Base-by-base conservation (phyloP, 2,888 invertebrate species). In the Ephialtes manifestator region DNA sequence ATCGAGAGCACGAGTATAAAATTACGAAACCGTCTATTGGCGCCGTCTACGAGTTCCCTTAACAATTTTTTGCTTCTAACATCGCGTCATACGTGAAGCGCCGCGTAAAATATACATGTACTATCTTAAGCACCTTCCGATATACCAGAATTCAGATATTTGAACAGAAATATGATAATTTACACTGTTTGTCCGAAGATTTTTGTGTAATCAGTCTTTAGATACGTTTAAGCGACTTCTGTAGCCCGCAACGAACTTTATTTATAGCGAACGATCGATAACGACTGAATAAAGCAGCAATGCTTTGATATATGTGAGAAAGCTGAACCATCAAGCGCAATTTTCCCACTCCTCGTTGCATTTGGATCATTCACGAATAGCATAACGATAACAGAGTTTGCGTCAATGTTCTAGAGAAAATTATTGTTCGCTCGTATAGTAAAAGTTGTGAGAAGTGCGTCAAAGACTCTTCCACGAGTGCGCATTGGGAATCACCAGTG, bases 401-500 rank as follows among this genome's bases (percentile, higher is more conserved):
- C 80, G 80, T 75, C 71, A 71, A 76, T 80, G 28, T 51, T 51
- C 20, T 11, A 4, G 48, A 35, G 24, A 43, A 55, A 75, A 83
- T 18, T 31, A 18, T 70, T 28, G 11, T 11, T 11, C 10, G 7
- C 7, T 8, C 55, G 51, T n/a, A 53, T n/a, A 53, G 24, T 39
- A 75, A 76, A 71, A 63, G 31, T 60, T 67, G 11, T 5, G 46
- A 18, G 20, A 35, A 28, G 58, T 79, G 53, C 79, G 74, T 65
- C 79, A 79, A 53, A 79, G 35, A 35, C 15, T 18, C 31, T 10
- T 13, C 31, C 28, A 51, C 67, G 24, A 63, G 28, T 68, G 60
- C 58, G 39, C 63, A 35, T 2, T 35, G 39, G 18, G 7, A 0
- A 15, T 2, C 11, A 5, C 15, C 24, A 24, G 15, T 51, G 7